Evolutionary conservation across 2,113 vertebrate species (phyloP), one percentile per base, ranked within the genome.

Genomic region (Clarias gariepinus): DNA sequence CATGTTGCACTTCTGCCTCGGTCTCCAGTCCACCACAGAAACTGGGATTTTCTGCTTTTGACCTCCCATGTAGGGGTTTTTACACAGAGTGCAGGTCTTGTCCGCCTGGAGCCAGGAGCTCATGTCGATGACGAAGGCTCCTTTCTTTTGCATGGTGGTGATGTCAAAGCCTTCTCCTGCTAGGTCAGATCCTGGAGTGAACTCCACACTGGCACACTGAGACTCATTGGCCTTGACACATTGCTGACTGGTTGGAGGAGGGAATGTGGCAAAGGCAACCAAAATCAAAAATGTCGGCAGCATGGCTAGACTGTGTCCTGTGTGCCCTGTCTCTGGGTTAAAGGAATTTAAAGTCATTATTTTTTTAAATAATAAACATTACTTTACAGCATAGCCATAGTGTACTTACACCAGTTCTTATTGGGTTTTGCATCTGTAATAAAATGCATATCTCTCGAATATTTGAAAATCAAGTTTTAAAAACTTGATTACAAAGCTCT

Each of bases 1-100:
- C 8, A 68, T 82, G 53, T 16, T 91, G 92, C 96, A 97, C 0
- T 89, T 71, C 3, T 91, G 83, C 1, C 87, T 92, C 0, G 94
- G 3, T 18, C 93, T 94, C 97, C 97, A 97, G 91, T 96, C 91
- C n/a, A 93, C 82, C 74, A 95, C 91, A 0, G 94, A 93, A 89
- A 96, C 23, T 0, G 97, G 97, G 13, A 97, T 89, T 84, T 91
- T 96, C 73, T 96, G 96, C 66, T 36, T 87, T 15, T 61, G 87
- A 0, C 74, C 86, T 3, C 87, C 64, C 82, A 94, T 58, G 16
- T 92, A 93, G 18, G 91, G 89, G 47, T 97, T 97, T 30, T 0
- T 87, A 53, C 96, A 97, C 71, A 97, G 91, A 5, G 87, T 95
- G 87, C 97, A 97, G 0, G 92, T 95, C 64, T 93, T 93, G 76